Conservation (phyloP, 2,797 vertebrate species). For the Otolemur crassicaudatus region DNA sequence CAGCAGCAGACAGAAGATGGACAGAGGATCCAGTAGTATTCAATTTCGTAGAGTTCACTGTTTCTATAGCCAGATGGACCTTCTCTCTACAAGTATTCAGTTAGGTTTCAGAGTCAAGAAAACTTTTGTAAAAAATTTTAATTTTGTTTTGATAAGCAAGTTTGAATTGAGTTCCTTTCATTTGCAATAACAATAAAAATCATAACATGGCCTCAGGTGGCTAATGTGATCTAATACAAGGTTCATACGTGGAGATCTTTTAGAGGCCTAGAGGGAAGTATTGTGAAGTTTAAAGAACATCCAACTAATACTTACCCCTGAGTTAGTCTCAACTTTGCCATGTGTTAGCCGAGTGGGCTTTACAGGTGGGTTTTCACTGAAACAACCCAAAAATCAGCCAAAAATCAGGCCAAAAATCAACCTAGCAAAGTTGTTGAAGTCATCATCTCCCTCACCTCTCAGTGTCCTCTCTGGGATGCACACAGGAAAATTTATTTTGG, state of each 20-base stretch:
- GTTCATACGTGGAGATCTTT: not conserved
- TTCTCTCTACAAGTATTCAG: not conserved
- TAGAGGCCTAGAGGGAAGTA: not conserved
- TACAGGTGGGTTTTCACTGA: not conserved
- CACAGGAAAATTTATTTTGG: not conserved
- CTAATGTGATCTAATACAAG: not conserved
- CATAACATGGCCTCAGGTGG: not conserved
- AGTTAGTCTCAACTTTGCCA: not conserved
- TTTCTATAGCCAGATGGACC: not conserved
- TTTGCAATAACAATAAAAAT: not conserved
- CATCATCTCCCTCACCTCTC: not conserved
- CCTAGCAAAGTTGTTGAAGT: not conserved
- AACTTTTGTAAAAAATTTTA: not conserved
- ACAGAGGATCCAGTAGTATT: not conserved
- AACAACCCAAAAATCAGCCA: too few relatives aligned
- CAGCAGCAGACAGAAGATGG: not conserved
- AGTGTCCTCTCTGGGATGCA: not conserved
- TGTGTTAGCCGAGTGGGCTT: not conserved
- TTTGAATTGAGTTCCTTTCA: not conserved
- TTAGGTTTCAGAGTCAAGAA: not conserved
- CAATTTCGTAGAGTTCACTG: not conserved
- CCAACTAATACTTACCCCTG: not conserved
- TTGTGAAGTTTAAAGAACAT: not conserved
- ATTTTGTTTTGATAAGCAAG: constrained; percentile 11
- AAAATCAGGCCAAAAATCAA: too few relatives aligned